Base-by-base conservation (phyloP, 2,888 invertebrate genomes). In the Hydroisotoma schaefferi region DNA sequence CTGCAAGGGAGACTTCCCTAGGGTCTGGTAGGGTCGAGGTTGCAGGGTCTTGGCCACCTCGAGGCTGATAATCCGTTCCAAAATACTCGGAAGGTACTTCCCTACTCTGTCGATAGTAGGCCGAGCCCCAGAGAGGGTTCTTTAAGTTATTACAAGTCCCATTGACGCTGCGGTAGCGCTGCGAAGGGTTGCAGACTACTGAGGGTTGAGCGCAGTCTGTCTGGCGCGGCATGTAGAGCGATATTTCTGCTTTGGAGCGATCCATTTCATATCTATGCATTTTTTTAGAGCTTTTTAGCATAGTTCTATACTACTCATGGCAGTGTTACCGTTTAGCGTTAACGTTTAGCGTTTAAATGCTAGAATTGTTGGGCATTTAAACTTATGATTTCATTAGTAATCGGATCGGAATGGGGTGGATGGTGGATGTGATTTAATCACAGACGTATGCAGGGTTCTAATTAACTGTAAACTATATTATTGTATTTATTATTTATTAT, bases 1-100 rank as follows among this genome's bases (percentile, higher is more conserved):
- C 85, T 79, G 75, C 90, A 89, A 67, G 92, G 83, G 63, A 84
- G 82, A 28, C 92, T 79, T 0, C 91, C 83, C 47, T 88, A 89
- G 2, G 91, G 90, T 2, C 93, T 79, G 46, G 46, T 8, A 46
- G 23, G 4, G 23, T 25, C 20, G 46, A 46, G 6, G 20, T 15
- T 3, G 25, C 8, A n/a, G n/a, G n/a, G n/a, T n/a, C n/a, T 15
- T 33, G 82, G 77, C 0, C 86, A 85, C 54, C 80, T 2, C 74
- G 55, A 1, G 71, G 65, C n/a, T 53, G 48, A 1, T 64, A 66
- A 12, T 68, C 57, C 10, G 72, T 72, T 55, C 74, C 65, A 12
- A 61, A 63, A 57, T 73, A 73, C 27, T 60, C 59, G 4, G 73
- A 68, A 5, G 69, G 57, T 15, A 73, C 28, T n/a, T 72, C 57